phyloP scores from a whole-genome alignment of 2,888 invertebrate species.

The Cynaeus angustus region DNA sequence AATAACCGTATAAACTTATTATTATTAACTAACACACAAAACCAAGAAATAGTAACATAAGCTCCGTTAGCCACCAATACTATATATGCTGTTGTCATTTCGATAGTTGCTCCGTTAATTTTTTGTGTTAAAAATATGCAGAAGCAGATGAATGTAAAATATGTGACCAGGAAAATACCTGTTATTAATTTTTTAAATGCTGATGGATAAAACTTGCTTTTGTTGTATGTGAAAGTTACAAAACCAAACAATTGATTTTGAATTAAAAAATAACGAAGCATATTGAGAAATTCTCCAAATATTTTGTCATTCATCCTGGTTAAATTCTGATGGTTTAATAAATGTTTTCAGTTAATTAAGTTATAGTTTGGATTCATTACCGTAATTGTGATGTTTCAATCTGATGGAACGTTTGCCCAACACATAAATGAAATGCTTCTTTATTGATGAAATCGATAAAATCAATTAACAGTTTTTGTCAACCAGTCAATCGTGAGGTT shows the following conservation, averaged over 20 bases:
- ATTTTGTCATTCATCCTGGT: not conserved
- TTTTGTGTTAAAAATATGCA: not conserved
- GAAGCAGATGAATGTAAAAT: not conserved
- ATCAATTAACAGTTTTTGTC: not conserved
- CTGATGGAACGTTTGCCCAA: not conserved
- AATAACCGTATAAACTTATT: slow-evolving; percentile 1
- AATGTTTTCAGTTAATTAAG: not conserved
- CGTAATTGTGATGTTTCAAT: slow-evolving; percentile 3
- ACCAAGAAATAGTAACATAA: not conserved
- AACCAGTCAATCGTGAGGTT: no score
- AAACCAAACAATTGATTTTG: slow-evolving; percentile 15
- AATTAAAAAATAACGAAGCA: not conserved
- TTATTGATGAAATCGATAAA: not conserved
- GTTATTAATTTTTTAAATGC: not conserved
- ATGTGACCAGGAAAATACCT: not conserved
- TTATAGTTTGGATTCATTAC: not conserved
- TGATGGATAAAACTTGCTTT: not conserved
- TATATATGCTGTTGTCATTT: not conserved
- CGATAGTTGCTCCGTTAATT: not conserved
- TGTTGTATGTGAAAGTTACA: not conserved
- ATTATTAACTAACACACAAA: not conserved
- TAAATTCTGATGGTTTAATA: slow-evolving; percentile 2
- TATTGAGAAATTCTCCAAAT: not conserved
- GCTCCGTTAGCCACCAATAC: not conserved
- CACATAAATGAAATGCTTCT: not conserved